Percentiles rank a stretch among this genome's conserved stretches.
Conservation (phyloP, 2,888 invertebrate species). For the Eupithecia dodoneata region DNA sequence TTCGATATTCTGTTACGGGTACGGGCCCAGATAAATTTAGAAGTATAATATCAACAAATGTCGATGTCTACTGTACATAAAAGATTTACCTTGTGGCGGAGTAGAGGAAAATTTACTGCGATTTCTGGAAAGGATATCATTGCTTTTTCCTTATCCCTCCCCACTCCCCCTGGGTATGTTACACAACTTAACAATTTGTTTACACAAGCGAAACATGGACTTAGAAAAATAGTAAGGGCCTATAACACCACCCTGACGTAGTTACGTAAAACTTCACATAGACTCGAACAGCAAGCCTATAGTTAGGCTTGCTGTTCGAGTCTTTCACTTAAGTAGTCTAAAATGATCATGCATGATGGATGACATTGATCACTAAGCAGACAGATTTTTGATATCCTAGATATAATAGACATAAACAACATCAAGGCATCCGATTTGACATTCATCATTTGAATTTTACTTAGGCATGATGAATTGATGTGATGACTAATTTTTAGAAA, state of each 20-base stretch:
- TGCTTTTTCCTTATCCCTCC: constrained; percentile 28
- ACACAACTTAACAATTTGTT: constrained; percentile 17
- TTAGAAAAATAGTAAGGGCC: neutral
- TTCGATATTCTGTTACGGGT: no score
- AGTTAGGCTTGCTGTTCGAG: no score
- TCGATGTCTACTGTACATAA: neutral
- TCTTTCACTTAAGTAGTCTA: no score
- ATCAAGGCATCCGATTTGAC: no score
- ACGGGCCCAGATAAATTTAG: neutral
- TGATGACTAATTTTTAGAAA: no score
- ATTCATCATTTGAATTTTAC: no score
- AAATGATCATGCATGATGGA: no score
- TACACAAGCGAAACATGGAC: constrained; percentile 1
- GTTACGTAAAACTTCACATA: neutral
- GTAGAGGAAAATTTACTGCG: constrained; percentile 19
- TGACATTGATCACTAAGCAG: no score
- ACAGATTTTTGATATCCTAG: no score
- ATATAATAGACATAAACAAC: no score
- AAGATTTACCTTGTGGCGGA: constrained; percentile 16
- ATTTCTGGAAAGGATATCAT: constrained; percentile 12
- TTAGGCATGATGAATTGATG: no score
- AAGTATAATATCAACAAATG: neutral
- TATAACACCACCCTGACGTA: neutral
- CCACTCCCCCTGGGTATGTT: neutral
- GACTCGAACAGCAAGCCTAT: neutral